These are phyloP conservation scores for Stigmatopora nigra DNA, from an alignment of 2,113 vertebrate species.

Conservation along the genomic window DNA sequence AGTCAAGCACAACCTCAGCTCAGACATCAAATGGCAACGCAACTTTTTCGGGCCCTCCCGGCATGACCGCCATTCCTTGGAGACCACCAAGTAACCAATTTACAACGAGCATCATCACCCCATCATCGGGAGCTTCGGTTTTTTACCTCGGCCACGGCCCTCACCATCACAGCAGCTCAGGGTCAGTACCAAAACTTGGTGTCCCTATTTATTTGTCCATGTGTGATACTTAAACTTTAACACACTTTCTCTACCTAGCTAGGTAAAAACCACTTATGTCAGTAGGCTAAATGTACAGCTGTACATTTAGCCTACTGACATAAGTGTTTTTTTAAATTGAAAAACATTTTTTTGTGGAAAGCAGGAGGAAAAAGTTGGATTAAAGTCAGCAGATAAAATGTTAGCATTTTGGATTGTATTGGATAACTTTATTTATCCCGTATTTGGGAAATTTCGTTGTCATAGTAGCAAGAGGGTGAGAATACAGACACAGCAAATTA, in stretches of 20 bases:
- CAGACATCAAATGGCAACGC: slow-evolving; percentile 76
- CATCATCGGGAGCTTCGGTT: slow-evolving; percentile 36
- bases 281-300: too few relatives aligned
- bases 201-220: background rate
- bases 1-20: slow-evolving; percentile 34
- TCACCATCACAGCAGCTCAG: slow-evolving; percentile 64
- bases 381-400: too few relatives aligned
- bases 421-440: too few relatives aligned
- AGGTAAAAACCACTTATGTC: too few relatives aligned
- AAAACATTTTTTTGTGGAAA: too few relatives aligned
- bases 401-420: too few relatives aligned
- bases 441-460: too few relatives aligned
- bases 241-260: background rate
- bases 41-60: slow-evolving; percentile 67
- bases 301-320: background rate
- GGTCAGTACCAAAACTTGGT: slow-evolving; percentile 67
- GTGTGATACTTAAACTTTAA: background rate
- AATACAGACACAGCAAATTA: too few relatives aligned
- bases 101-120: slow-evolving; percentile 46
- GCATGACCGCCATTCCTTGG: slow-evolving; percentile 82
- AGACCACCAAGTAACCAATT: slow-evolving; percentile 67
- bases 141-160: slow-evolving; percentile 55
- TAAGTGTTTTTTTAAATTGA: too few relatives aligned
- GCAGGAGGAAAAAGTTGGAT: too few relatives aligned
- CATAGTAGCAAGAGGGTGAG: too few relatives aligned